Base-by-base conservation (phyloP, 2,113 vertebrate species). In the Grallaria varia region DNA sequence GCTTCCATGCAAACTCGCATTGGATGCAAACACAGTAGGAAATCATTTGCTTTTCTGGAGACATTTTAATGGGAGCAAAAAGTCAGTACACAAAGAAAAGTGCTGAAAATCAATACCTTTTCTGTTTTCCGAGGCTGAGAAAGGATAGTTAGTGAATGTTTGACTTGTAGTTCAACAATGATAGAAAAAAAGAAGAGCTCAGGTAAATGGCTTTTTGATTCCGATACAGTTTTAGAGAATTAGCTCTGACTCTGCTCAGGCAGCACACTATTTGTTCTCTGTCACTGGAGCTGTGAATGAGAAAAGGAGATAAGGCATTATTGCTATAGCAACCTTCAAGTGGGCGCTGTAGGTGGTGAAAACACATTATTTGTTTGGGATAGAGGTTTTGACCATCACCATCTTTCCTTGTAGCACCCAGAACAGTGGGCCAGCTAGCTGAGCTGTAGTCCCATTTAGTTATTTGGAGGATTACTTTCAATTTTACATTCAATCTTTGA, bases 31-130 rank as follows among this genome's bases (percentile, higher is more conserved):
- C 56, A 87, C 84, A 22, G 47, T 40, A n/a, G 79, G 68, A 80
- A 96, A 73, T 23, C 47, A 91, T 84, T 67, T 88, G 47, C 63
- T 90, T 84, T 81, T 90, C 85, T 74, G 64, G 22, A 67, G n/a
- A 40, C 12, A 7, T 94, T 91, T 92, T 88, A 93, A 88, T 90
- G 49, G 67, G 47, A 86, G 42, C 33, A 90, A 90, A 79, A 78
- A 92, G 78, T 67, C 79, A 88, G 50, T 75, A 56, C 59, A 60
- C n/a, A 47, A 63, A 78, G 27, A 66, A 64, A 91, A 69, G 40
- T 83, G n/a, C 74, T 83, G 59, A 69, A 89, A 93, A 97, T 96
- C 91, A 80, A 83, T 90, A 91, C 50, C 31, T 73, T 73, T 87
- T 86, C 86, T 96, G 93, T 93, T 95, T 95, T 88, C 56, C 1